Evolutionary conservation across 2,113 vertebrate genomes (phyloP).

Genomic region (Pantherophis guttatus): DNA sequence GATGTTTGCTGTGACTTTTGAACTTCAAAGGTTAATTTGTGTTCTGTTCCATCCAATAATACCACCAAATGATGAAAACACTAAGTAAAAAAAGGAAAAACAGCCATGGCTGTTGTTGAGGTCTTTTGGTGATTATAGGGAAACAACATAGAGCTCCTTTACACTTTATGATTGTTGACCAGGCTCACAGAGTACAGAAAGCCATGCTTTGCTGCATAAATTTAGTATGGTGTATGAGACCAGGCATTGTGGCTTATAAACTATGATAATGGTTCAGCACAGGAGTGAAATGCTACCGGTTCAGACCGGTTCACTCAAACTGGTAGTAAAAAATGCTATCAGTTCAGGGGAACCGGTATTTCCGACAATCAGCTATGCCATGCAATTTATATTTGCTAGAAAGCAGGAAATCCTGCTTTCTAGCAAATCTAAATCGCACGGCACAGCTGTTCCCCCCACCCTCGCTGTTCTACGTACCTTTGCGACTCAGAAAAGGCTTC

Average conservation of each 20-base stretch:
- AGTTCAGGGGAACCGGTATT: too few species aligned
- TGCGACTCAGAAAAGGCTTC: too few species aligned
- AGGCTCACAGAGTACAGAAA: neutral
- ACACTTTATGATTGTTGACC: neutral
- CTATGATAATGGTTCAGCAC: neutral
- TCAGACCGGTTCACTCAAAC: too few species aligned
- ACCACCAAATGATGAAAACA: neutral
- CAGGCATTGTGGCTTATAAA: neutral
- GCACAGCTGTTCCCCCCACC: too few species aligned
- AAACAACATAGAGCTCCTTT: neutral
- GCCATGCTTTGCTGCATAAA: neutral
- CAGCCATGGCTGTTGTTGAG: neutral
- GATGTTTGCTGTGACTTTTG: neutral
- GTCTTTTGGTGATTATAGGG: neutral
- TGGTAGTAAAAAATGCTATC: too few species aligned
- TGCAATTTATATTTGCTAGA: too few species aligned
- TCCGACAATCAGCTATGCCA: too few species aligned
- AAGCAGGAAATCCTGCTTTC: too few species aligned
- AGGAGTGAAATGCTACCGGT: too few species aligned
- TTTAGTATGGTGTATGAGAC: neutral
- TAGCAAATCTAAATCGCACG: too few species aligned
- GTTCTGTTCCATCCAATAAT: neutral
- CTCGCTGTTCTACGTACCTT: too few species aligned
- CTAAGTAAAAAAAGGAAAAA: neutral
- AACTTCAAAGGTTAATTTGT: neutral